A percentile compares a stretch with the other conserved stretches of the same genome.
Conservation (phyloP, 2,797 vertebrate genomes). For the Oophaga sylvatica region DNA sequence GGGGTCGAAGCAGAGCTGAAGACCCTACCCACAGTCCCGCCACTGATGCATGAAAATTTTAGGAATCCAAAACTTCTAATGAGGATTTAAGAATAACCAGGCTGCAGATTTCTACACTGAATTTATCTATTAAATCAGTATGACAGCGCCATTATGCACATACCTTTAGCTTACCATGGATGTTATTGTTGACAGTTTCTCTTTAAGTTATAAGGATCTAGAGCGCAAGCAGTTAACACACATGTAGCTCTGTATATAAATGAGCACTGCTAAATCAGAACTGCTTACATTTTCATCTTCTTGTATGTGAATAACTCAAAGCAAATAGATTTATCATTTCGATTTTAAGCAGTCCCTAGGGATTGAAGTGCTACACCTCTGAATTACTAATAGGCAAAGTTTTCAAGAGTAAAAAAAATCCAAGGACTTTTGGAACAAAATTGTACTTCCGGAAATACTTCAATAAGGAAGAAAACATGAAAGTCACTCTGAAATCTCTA, state of each 20-base stretch:
- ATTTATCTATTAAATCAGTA: no score
- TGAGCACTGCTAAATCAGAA: neutral
- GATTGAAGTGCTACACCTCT: constrained; percentile 8
- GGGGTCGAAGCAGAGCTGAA: no score
- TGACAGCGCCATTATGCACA: no score
- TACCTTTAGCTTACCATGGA: neutral
- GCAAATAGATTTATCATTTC: neutral
- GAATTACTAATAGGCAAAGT: constrained; percentile 31
- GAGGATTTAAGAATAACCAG: no score
- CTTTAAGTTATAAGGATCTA: neutral
- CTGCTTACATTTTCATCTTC: constrained; percentile 1
- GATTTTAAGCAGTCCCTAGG: constrained; percentile 3
- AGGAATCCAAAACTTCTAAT: no score
- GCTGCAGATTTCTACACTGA: no score
- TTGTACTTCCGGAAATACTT: constrained; percentile 1
- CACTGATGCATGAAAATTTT: no score
- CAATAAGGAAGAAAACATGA: neutral
- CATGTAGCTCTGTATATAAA: neutral
- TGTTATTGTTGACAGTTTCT: neutral
- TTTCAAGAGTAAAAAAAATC: neutral
- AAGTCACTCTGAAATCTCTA: constrained; percentile 1
- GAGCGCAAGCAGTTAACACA: neutral
- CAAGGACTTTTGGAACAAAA: constrained; percentile 20
- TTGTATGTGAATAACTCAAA: constrained; percentile 7
- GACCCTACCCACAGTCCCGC: no score